These are phyloP conservation scores for Corbicula japonica DNA, from an alignment of 2,888 invertebrate genomes.

Conservation along the genomic window DNA sequence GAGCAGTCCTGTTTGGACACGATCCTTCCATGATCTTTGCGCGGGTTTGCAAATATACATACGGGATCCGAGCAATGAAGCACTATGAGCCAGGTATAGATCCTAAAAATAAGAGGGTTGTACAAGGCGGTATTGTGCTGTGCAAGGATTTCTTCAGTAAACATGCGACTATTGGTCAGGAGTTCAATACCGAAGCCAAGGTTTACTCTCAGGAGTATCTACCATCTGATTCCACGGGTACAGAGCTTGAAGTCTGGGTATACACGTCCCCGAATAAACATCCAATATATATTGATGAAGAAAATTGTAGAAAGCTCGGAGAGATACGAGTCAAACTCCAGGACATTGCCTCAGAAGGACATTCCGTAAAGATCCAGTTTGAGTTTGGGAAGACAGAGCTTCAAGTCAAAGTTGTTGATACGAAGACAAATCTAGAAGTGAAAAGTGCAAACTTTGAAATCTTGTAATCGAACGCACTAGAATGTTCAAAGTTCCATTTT, in stretches of 20 bases:
- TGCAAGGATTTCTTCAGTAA: conserved; percentile 60
- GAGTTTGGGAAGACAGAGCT: conserved; percentile 66
- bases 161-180: conserved; percentile 45
- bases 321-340: conserved; percentile 54
- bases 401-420: conserved; percentile 9
- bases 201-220: conserved; percentile 50
- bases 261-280: conserved; percentile 42
- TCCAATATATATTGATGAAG: conserved; percentile 56
- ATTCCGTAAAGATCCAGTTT: conserved; percentile 54
- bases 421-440: too few relatives aligned
- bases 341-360: conserved; percentile 38
- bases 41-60: conserved; percentile 59
- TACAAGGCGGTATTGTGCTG: conserved; percentile 26
- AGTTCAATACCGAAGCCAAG: conserved; percentile 45
- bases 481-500: too few relatives aligned
- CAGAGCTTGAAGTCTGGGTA: conserved; percentile 43
- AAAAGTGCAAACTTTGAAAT: too few relatives aligned
- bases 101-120: conserved; percentile 38
- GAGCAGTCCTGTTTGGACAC: conserved; percentile 63
- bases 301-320: conserved; percentile 48
- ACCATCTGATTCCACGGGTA: conserved; percentile 42
- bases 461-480: too few relatives aligned
- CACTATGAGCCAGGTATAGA: conserved; percentile 58
- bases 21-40: conserved; percentile 53
- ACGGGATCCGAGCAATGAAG: conserved; percentile 52